Base-by-base conservation (phyloP, 2,113 vertebrate genomes). In the Gorsachius goisagi region DNA sequence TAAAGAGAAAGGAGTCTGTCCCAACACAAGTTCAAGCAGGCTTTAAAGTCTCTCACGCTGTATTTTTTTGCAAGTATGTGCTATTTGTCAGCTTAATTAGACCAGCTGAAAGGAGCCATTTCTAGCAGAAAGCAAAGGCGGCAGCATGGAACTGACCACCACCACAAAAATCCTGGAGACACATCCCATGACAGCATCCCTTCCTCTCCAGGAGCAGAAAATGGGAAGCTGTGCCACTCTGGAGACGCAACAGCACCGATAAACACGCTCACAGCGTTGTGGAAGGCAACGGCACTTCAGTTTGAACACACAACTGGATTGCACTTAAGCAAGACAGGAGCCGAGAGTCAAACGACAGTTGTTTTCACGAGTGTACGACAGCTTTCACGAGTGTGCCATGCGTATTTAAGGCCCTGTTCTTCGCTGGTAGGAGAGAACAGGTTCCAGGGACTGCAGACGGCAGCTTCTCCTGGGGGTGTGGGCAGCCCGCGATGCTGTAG, bases 111-210 rank as follows among this genome's bases (percentile, higher is more conserved):
- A 87, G 53, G 45, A 84, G 80, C 6, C 6, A 22, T n/a, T 89
- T 72, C 76, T 28, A 89, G 88, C 73, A 86, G 62, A 91, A 79
- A 63, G 80, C 12, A 3, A 80, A 89, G 77, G 62, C 85, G 76
- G 81, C 53, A 39, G 59, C 11, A 52, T 27, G 59, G 58, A 92
- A 89, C 47, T 53, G 58, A 84, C 32, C 44, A 78, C 11, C 22
- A 67, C 44, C 49, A 52, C 37, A 59, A 33, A 63, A 79, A 35
- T 12, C 37, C 60, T 33, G 28, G 14, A 15, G 53, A 41, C 23
- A 60, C 35, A 59, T 39, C 28, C 64, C 22, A 12, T 8, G 41
- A 80, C 35, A 67, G 62, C 44, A 55, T 20, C 20, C 15, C 5
- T 44, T 76, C 32, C 41, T 10, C 32, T 82, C 58, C 84, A 82